phyloP scores from a whole-genome alignment of 2,888 invertebrate species.

The Machimus rusticus region DNA sequence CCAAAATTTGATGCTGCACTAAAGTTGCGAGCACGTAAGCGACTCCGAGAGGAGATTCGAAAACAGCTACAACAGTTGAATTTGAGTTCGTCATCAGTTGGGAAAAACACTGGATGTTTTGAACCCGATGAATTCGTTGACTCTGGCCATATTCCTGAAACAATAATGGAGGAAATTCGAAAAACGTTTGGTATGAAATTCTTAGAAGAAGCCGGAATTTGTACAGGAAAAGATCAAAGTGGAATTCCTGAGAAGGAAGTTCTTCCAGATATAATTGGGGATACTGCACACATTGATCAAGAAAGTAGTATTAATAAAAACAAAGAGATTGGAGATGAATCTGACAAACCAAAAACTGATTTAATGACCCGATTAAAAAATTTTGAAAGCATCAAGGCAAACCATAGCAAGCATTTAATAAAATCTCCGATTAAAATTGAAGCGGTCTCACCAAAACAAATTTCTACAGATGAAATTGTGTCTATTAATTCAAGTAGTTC shows the following conservation, averaged over 20 bases:
- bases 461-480: not conserved
- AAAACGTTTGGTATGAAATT: slow-evolving; percentile 57
- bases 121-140: slow-evolving; percentile 60
- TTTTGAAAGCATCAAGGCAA: slow-evolving; percentile 12
- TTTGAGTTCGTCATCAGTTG: slow-evolving; percentile 6
- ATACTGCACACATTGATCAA: not conserved
- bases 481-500: not conserved
- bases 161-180: slow-evolving; percentile 57
- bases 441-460: not conserved
- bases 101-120: slow-evolving; percentile 42
- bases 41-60: slow-evolving; percentile 57
- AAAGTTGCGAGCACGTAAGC: slow-evolving; percentile 56
- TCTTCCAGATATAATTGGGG: not conserved
- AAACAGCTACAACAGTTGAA: slow-evolving; percentile 56
- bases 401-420: not conserved
- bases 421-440: not conserved
- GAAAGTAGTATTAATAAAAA: not conserved
- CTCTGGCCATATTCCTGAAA: slow-evolving; percentile 56
- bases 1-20: slow-evolving; percentile 59
- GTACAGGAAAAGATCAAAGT: not conserved
- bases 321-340: not conserved
- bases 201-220: slow-evolving; percentile 1
- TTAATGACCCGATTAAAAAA: slow-evolving; percentile 31
- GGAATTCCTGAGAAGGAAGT: not conserved
- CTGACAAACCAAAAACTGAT: slow-evolving; percentile 18